Conservation (phyloP, 2,797 vertebrate genomes). For the Loriculus beryllinus region DNA sequence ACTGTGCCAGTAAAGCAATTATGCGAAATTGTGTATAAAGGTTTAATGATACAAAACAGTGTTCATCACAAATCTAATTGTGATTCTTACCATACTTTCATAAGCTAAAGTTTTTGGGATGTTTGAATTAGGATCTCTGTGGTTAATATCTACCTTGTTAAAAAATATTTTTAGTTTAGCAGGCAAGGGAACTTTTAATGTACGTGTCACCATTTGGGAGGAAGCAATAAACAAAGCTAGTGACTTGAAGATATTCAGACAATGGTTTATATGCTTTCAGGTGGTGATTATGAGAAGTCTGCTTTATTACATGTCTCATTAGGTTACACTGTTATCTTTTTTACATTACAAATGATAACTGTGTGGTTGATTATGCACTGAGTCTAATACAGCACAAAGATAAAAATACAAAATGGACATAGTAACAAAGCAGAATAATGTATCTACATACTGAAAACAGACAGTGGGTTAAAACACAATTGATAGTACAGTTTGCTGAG, state of each 20-base stretch:
- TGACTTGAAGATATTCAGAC: background rate
- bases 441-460: background rate
- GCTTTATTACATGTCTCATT: slow-evolving; percentile 43
- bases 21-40: slow-evolving; percentile 34
- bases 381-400: background rate
- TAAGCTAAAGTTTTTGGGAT: background rate
- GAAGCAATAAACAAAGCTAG: background rate
- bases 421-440: background rate
- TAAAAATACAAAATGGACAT: background rate
- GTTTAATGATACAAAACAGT: slow-evolving; percentile 52
- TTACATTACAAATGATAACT: background rate
- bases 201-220: background rate
- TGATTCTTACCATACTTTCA: slow-evolving; percentile 6
- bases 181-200: background rate
- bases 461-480: background rate
- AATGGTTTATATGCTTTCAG: background rate
- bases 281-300: background rate
- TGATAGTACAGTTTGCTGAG: background rate
- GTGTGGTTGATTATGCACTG: background rate
- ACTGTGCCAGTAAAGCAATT: slow-evolving; percentile 47
- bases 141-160: background rate
- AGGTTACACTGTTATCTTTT: slow-evolving; percentile 4
- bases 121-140: background rate
- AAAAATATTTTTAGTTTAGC: background rate
- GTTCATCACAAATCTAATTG: slow-evolving; percentile 45